These are phyloP conservation scores for Xenopus borealis DNA, from an alignment of 2,113 vertebrate species.

Conservation along the genomic window DNA sequence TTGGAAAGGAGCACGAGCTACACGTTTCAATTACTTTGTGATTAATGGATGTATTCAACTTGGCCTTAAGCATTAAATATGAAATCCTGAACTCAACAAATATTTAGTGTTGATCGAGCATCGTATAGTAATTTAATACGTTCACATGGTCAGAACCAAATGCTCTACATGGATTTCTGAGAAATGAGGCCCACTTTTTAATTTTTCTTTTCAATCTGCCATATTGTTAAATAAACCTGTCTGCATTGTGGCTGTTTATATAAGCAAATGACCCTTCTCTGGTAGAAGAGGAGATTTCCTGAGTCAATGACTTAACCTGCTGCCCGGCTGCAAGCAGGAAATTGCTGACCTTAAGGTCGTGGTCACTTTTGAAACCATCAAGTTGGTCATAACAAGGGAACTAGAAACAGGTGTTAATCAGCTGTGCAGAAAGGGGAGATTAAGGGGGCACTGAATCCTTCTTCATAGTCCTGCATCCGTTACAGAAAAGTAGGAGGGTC, in stretches of 20 bases:
- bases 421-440: background rate
- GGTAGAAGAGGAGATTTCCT: constrained; percentile 29
- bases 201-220: background rate
- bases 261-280: constrained; percentile 10
- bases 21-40: no score
- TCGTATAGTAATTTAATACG: background rate
- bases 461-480: no score
- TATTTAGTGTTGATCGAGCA: background rate
- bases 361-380: constrained; percentile 42
- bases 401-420: constrained; percentile 34
- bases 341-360: constrained; percentile 38
- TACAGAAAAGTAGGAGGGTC: no score
- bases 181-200: background rate
- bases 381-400: constrained; percentile 12
- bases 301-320: constrained; percentile 26
- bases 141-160: background rate
- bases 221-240: background rate
- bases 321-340: constrained; percentile 28
- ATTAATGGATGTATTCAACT: no score
- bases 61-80: background rate
- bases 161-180: background rate
- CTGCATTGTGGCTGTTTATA: constrained; percentile 4
- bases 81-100: background rate
- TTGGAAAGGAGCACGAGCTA: no score
- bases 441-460: no score